Base-by-base conservation (phyloP, 2,888 invertebrate genomes). In the Lasius platythorax region DNA sequence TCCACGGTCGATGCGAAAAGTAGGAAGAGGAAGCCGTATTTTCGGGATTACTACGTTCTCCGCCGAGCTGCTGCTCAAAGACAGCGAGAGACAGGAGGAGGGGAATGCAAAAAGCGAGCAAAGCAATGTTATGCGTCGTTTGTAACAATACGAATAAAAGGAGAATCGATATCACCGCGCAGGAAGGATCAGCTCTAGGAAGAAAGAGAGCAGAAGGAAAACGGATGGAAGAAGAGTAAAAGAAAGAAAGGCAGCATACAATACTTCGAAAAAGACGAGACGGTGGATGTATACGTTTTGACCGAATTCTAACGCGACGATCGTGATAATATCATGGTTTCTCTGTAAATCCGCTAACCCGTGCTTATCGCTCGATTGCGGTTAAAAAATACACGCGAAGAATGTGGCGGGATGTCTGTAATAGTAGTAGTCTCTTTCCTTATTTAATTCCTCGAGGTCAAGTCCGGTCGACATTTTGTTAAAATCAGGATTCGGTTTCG, bases 281-380 rank as follows among this genome's bases (percentile, higher is more conserved):
- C 28, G 61, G 46, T 79, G 82, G 70, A 72, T 63, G 75, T 33
- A 81, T 58, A 46, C 37, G 40, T 58, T 61, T 63, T 11, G 1
- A 12, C 50, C 30, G 53, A 12, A 73, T 9, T 76, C 75, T 68
- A 74, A 73, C 75, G 58, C 72, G 58, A 68, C 43, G 61, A 84
- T 83, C 73, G 58, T 58, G 85, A 72, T 86, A 83, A 83, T 70
- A 40, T 76, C 70, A 82, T 30, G 28, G 28, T 66, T 72, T 63
- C 23, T 53, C 11, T 74, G 82, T 40, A 61, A 82, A 50, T 64
- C 46, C 67, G 66, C 61, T 85, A 88, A 83, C 72, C 37, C n/a
- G 30, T 66, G 70, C 40, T 81, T 33, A 87, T 85, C 70, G 63
- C 46, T n/a, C 37, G 64, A 82, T 74, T 63, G 23, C 78, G 9